These are phyloP conservation scores for Elachura formosa DNA, from an alignment of 2,113 vertebrate genomes.

Conservation along the genomic window DNA sequence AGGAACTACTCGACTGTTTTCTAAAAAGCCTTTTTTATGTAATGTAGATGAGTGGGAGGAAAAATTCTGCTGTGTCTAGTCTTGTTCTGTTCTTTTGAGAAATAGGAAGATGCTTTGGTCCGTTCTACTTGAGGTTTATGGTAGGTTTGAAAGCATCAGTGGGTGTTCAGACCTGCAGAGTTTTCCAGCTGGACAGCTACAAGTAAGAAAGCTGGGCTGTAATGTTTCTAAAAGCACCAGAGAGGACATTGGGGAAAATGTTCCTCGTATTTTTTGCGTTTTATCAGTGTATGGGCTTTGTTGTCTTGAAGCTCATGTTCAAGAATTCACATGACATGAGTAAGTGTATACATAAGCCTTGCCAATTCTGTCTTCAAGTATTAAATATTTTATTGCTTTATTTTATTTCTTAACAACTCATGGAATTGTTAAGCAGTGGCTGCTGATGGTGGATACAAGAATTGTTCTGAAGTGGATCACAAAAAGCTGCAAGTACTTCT, in stretches of 20 bases:
- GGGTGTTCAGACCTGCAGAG: background rate
- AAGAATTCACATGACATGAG: background rate
- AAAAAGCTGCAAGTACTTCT: background rate
- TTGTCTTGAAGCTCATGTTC: background rate
- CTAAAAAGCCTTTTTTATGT: background rate
- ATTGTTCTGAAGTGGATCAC: background rate
- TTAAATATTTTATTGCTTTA: background rate
- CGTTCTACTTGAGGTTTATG: background rate
- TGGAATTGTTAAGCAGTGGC: background rate
- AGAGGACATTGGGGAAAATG: background rate
- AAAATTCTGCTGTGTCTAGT: background rate
- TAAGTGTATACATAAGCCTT: background rate
- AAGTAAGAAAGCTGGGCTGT: background rate
- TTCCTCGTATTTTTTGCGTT: background rate
- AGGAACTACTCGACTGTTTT: background rate
- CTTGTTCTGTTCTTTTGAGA: background rate
- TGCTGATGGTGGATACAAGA: background rate
- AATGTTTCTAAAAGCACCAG: background rate
- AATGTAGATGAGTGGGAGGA: background rate
- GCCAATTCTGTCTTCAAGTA: background rate
- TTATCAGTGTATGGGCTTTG: background rate
- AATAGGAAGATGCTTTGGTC: background rate
- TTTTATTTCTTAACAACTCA: too few relatives aligned
- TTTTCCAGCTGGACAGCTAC: background rate
- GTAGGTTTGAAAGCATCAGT: background rate